Evolutionary conservation across 2,888 invertebrate species (phyloP).

Genomic region (Yponomeuta sedellus): DNA sequence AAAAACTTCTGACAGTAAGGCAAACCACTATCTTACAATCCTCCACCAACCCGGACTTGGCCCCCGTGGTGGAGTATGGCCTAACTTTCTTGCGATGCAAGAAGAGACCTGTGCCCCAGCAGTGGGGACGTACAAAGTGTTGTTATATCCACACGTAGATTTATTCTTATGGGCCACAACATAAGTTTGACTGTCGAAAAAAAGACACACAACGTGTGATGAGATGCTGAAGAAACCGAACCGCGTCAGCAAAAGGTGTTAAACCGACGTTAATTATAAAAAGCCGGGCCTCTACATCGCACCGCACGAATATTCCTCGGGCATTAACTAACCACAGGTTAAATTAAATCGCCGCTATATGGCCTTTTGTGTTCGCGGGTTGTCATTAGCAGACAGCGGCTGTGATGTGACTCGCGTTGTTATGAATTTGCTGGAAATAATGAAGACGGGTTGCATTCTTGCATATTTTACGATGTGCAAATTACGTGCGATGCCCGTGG

Average conservation of each 20-base stretch:
- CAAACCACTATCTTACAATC: no score
- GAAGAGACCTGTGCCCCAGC: no score
- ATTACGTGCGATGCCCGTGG: background rate
- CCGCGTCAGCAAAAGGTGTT: background rate
- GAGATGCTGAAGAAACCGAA: background rate
- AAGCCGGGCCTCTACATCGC: background rate
- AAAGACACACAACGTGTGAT: no score
- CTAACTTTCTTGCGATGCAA: no score
- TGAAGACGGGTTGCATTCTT: background rate
- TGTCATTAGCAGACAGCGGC: conserved; percentile 19
- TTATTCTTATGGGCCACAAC: no score
- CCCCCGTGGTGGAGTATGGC: no score
- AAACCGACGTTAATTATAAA: background rate
- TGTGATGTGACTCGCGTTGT: conserved; percentile 12
- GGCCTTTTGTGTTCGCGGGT: conserved; percentile 20
- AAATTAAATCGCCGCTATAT: conserved; percentile 21
- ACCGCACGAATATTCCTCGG: background rate
- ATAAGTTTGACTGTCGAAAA: no score
- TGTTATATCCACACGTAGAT: no score
- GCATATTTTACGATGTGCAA: background rate
- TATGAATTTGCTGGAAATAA: conserved; percentile 20
- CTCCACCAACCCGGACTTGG: no score
- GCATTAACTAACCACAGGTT: conserved; percentile 21
- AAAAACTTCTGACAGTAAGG: no score
- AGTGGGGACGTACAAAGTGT: no score